Base-by-base conservation (phyloP, 1,140 invertebrate species). In the Asbolus verrucosus region DNA sequence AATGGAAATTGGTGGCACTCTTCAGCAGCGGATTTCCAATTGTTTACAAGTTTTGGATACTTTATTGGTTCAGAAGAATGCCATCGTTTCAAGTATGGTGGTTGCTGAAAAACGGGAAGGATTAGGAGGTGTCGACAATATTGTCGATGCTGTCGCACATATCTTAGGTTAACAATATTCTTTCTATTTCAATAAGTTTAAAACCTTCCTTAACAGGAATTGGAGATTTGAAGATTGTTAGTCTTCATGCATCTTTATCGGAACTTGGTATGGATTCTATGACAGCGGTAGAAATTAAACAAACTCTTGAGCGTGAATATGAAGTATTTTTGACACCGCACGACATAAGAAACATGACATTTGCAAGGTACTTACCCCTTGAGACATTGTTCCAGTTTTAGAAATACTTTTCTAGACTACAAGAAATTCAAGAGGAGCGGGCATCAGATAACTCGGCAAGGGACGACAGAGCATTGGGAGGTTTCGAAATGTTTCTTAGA, bases 191-290 rank as follows among this genome's bases (percentile, higher is more conserved):
- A 27, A 27, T 4, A 8, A 27, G 8, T 27, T 27, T 4, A 3
- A 27, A 27, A 4, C 8, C 8, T 8, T 27, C 24, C n/a, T n/a
- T n/a, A n/a, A n/a, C n/a, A 46, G 41, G 41, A 39, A 76, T 85
- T 6, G 75, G 82, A 33, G 84, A 87, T 73, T 65, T 86, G 16
- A 87, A 87, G 72, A 85, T 85, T 9, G 81, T 93, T 1, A 89
- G 89, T 46, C 79, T 85, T 18, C 85, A 90, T 71, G 84, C 86
- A 65, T 90, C 90, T 0, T 82, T 97, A 0, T 91, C 91, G 13
- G 95, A 97, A 80, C 84, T 94, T 39, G 94, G 94, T 50, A 90
- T 96, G 85, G 94, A 96, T 82, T 94, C 92, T 11, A 87, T 96
- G 78, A 95, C 95, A 91, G 92, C 90, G 2, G 92, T 94, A 0